Evolutionary conservation across 2,113 vertebrate species (phyloP), one percentile per base, ranked within the genome.

Genomic region (Chiloscyllium plagiosum): DNA sequence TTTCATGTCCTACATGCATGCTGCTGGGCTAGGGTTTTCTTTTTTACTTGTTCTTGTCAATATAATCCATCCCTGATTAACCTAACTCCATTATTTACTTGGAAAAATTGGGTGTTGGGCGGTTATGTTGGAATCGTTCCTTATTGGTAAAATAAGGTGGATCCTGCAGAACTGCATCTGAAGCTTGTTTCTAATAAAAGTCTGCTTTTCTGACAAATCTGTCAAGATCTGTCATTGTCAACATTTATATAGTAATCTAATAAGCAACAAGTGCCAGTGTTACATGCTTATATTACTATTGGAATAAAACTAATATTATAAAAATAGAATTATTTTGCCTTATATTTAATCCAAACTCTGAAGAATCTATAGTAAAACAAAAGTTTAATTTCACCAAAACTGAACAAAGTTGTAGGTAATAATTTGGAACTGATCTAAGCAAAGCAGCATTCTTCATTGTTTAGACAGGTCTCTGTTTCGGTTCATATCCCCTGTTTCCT

Each of bases 401-500:
- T 61, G 86, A 17, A 90, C 29, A 15, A 61, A 29, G 50, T 87
- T 89, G 7, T 37, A 19, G 61, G 33, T 22, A 66, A 37, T 66
- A 37, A 37, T 66, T 93, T 37, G 1, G 61, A 93, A 66, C 56
- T 37, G 61, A 66, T 17, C 33, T n/a, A 65, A 66, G 89, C 20
- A 52, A 52, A 72, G 68, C 24, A 47, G 37, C 69, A 76, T 70
- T 72, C 69, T 29, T 95, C 69, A 33, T 95, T 52, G 37, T 95
- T 52, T 52, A 52, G 69, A 95, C 94, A 22, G 24, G 69, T 19
- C 12, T 52, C 26, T 29, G 68, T 76, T 95, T 76, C 47, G 42
- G 94, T 76, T 95, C 68, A 72, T 33, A 29, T 95, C 94, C 37
- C 22, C 42, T 52, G 69, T 95, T 95, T 95, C 68, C 68, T 95